Evolutionary conservation across 2,113 vertebrate genomes (phyloP), one percentile per base, ranked within the genome.

Genomic region (Aegithalos caudatus): DNA sequence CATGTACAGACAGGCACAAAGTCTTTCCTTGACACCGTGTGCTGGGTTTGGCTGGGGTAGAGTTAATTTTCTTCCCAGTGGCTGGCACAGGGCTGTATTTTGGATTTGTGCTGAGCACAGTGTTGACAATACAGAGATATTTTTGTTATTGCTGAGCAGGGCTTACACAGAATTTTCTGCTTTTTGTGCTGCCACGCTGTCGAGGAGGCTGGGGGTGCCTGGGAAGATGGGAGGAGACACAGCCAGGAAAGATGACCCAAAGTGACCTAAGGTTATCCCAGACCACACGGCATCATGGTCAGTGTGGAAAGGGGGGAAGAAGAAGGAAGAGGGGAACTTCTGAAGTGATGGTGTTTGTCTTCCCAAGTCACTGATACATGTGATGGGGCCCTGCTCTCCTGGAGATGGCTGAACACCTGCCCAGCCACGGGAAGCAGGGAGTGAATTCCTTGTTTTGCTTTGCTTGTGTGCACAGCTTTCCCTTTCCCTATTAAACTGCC

Each of bases 241-340:
- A 62, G 28, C 28, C 64, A 61, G 73, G 64, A 53, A 38, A 53
- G 28, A 11, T 28, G 38, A 53, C n/a, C 47, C 73, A 15, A 38
- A 38, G 1, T 45, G 54, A 9, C 28, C 38, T 23, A n/a, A 24
- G 73, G 54, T 5, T 23, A 7, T 23, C n/a, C 47, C 64, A 45
- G 54, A 33, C 27, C 62, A 27, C 3, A 4, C 0, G 3, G 4
- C 31, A 69, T 3, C 54, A 7, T 24, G 18, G 6, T 29, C 70
- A 48, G 4, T 12, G 0, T 11, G 17, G 28, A 17, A 11, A 28
- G 16, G 19, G 22, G 22, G 72, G 8, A 53, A 38, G 33, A 37
- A 38, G 62, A 44, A 69, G 33, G 22, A 44, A 33, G 27, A 44
- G 38, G 11, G 14, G 23, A 37, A n/a, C 9, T 37, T 44, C 2